Conservation (phyloP, 2,113 vertebrate genomes). For the Cavia porcellus region DNA sequence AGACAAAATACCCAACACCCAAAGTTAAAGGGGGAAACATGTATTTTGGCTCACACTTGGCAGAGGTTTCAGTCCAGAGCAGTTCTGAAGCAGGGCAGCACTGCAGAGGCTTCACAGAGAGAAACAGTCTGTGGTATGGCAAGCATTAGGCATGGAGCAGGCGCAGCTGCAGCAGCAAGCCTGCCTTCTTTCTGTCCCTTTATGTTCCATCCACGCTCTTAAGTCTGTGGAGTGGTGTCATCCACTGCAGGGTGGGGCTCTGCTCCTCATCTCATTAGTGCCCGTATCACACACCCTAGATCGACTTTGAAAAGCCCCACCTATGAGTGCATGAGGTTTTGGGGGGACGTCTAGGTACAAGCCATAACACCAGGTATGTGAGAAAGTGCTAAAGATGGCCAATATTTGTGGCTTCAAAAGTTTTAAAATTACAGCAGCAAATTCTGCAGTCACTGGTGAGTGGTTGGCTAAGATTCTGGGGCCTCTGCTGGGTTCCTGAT, state of each 20-base stretch:
- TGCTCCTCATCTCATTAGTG: background rate
- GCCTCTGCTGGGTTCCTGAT: too few relatives aligned
- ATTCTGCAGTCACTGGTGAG: background rate
- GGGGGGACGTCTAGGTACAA: too few relatives aligned
- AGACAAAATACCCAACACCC: background rate
- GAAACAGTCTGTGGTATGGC: background rate
- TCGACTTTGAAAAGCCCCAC: background rate
- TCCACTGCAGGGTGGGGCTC: background rate
- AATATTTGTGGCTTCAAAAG: fast-evolving
- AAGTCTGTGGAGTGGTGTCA: background rate
- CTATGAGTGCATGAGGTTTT: background rate
- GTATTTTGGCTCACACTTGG: background rate
- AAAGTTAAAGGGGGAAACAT: background rate
- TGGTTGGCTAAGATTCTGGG: background rate
- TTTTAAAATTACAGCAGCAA: background rate
- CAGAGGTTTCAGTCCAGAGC: background rate
- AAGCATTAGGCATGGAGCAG: background rate
- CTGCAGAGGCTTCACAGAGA: background rate
- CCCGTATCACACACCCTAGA: background rate
- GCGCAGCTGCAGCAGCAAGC: background rate
- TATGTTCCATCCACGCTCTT: background rate
- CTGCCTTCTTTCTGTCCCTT: background rate
- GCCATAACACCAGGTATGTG: fast-evolving
- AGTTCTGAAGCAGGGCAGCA: background rate
- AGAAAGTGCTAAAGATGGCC: background rate